Conservation (phyloP, 2,797 vertebrate species). For the Artibeus lituratus region DNA sequence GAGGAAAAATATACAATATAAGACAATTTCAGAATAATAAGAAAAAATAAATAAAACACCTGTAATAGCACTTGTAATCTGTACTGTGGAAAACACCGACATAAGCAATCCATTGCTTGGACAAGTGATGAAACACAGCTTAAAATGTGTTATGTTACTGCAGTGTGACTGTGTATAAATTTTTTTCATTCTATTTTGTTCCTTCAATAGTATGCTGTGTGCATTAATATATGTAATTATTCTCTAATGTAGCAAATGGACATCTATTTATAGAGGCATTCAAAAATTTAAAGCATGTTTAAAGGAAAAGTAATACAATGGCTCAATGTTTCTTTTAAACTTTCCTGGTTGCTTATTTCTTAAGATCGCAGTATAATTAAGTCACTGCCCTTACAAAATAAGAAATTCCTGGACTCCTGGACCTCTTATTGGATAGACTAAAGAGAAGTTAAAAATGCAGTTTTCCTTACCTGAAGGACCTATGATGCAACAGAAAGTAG, state of each 20-base stretch:
- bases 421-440: not conserved
- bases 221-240: not conserved
- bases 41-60: not conserved
- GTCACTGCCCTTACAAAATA: not conserved
- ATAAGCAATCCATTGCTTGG: too few relatives aligned
- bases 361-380: not conserved
- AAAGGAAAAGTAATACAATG: not conserved
- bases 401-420: not conserved
- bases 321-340: not conserved
- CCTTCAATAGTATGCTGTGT: not conserved
- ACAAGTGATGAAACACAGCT: not conserved
- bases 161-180: not conserved
- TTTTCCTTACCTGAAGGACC: not conserved
- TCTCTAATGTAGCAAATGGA: not conserved
- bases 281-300: not conserved
- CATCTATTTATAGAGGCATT: not conserved
- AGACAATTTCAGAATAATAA: not conserved
- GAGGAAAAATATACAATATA: not conserved
- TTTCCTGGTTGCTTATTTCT: not conserved
- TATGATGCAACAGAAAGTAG: not conserved
- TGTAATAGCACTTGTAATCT: not conserved
- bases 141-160: not conserved
- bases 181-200: constrained; percentile 3
- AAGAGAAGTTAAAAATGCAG: not conserved
- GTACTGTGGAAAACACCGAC: not conserved